phyloP scores from a whole-genome alignment of 2,797 vertebrate genomes.

The Danio aesculapii region DNA sequence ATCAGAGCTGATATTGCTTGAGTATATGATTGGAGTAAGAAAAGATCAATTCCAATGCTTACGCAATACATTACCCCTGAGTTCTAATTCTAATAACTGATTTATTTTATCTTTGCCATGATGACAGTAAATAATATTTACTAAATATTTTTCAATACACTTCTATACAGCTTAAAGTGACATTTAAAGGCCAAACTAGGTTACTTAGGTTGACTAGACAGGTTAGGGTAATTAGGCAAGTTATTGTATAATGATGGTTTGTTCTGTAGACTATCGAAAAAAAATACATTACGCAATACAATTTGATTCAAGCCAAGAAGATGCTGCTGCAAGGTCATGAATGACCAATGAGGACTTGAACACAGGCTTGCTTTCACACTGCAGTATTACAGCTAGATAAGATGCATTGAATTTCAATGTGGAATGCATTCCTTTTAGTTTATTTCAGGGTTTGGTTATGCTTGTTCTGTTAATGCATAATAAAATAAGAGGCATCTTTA shows the following conservation, averaged over 20 bases:
- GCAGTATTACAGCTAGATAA: not conserved
- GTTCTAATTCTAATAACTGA: no score
- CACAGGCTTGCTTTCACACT: not conserved
- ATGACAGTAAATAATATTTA: no score
- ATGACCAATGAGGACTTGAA: not conserved
- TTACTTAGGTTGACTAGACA: no score
- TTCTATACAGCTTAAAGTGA: no score
- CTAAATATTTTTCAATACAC: no score
- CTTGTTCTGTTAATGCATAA: no score
- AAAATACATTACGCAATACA: not conserved
- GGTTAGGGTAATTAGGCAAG: no score
- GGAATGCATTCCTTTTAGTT: not conserved
- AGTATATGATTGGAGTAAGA: not conserved
- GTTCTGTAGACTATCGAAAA: no score
- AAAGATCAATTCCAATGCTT: not conserved
- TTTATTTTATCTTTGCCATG: no score
- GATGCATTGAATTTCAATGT: not conserved
- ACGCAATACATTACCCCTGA: not conserved
- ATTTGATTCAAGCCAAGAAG: slow-evolving; percentile 2
- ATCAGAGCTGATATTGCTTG: not conserved
- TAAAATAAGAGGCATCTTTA: no score
- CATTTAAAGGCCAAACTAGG: no score
- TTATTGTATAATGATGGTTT: no score
- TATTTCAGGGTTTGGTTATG: not conserved
- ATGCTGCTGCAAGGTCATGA: slow-evolving; percentile 16